phyloP scores from a whole-genome alignment of 1,140 invertebrate species.

The Globodera ellingtonae region DNA sequence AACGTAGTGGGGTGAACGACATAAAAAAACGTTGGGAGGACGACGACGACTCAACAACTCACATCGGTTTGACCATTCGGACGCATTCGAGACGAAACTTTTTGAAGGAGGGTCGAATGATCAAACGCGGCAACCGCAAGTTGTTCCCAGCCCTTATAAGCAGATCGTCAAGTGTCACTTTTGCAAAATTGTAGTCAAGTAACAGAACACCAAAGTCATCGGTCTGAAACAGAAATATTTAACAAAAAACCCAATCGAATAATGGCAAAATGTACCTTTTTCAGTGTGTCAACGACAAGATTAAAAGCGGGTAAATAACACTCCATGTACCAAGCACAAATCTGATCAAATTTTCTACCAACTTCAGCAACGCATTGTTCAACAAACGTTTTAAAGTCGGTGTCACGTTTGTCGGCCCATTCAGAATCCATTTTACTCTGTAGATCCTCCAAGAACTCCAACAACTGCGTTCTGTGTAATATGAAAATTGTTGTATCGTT shows the following conservation, averaged over 20 bases:
- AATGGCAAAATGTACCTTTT: background rate
- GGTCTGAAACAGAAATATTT: background rate
- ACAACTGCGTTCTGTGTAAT: constrained; percentile 17
- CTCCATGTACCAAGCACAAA: constrained; percentile 21
- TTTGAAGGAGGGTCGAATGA: constrained; percentile 19
- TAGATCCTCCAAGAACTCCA: constrained; percentile 15
- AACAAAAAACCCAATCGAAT: constrained; percentile 2
- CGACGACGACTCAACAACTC: too few species aligned
- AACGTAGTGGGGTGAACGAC: background rate
- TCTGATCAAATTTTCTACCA: constrained; percentile 20
- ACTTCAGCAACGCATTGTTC: constrained; percentile 10
- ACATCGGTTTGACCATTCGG: constrained; percentile 26
- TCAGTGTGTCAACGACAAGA: background rate
- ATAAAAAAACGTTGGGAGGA: background rate
- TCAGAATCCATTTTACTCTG: constrained; percentile 5
- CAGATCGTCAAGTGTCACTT: constrained; percentile 17
- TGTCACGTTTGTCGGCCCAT: background rate
- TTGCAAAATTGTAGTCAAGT: constrained; percentile 25
- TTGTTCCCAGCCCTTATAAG: constrained; percentile 10
- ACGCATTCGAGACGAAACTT: constrained; percentile 26
- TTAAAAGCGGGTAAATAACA: constrained; percentile 25
- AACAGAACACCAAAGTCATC: constrained; percentile 16
- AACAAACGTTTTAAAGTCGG: constrained; percentile 12
- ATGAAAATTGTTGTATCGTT: background rate
- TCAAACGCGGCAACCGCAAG: constrained; percentile 2